Percentiles rank a stretch among this genome's conserved stretches.
phyloP scores from a whole-genome alignment of 2,888 invertebrate genomes.

The Orchesella flavescens region DNA sequence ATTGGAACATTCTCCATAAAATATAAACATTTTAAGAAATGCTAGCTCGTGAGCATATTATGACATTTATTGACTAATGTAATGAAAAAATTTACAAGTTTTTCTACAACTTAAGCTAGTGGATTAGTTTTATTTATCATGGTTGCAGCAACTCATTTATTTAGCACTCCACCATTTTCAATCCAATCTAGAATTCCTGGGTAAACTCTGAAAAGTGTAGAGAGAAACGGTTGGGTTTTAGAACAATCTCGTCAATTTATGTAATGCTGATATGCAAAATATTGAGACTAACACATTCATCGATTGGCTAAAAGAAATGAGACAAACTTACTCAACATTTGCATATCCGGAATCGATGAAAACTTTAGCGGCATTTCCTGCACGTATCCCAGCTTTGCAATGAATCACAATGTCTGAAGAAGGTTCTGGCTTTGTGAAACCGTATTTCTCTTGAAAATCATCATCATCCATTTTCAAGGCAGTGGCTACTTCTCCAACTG shows the following conservation, averaged over 20 bases:
- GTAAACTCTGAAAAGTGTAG: constrained; percentile 56
- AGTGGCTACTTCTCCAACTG: constrained; percentile 73
- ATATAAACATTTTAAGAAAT: too few relatives aligned
- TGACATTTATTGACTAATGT: too few relatives aligned
- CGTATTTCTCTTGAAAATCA: constrained; percentile 65
- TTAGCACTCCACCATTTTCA: constrained; percentile 58
- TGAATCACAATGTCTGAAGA: constrained; percentile 58
- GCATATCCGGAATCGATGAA: constrained; percentile 59
- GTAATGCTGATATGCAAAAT: too few relatives aligned
- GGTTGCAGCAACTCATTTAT: constrained; percentile 13
- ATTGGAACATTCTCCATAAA: too few relatives aligned
- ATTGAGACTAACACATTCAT: neutral
- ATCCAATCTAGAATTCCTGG: constrained; percentile 66
- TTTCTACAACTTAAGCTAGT: too few relatives aligned
- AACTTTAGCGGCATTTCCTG: constrained; percentile 60
- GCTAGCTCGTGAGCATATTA: too few relatives aligned
- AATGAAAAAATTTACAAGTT: too few relatives aligned
- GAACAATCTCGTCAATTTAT: too few relatives aligned
- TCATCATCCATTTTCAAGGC: constrained; percentile 65
- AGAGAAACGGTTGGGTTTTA: too few relatives aligned
- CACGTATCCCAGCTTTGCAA: constrained; percentile 65
- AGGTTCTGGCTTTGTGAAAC: constrained; percentile 66
- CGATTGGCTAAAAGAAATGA: neutral
- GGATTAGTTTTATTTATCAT: too few relatives aligned
- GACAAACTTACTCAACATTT: constrained; percentile 59